A percentile compares a stretch with the other conserved stretches of the same genome.
phyloP scores from a whole-genome alignment of 2,113 vertebrate genomes.

The Bucco capensis region DNA sequence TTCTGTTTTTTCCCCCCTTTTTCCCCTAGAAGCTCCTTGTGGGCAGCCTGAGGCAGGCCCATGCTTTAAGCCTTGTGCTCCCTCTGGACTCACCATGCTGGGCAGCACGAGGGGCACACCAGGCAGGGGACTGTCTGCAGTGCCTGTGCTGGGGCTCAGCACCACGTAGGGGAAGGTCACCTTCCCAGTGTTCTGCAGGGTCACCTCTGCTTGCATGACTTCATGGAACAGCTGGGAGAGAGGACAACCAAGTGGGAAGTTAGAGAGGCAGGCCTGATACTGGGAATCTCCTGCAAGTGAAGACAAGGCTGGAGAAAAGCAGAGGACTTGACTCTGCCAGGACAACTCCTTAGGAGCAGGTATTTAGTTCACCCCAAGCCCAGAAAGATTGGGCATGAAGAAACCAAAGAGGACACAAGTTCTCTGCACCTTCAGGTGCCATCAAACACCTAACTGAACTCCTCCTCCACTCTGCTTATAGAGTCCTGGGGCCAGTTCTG shows the following conservation, averaged over 20 bases:
- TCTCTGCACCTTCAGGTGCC: not conserved
- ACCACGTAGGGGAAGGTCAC: constrained; percentile 77
- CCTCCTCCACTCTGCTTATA: too few species aligned
- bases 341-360: not conserved
- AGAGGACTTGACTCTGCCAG: not conserved
- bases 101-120: constrained; percentile 77
- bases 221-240: constrained; percentile 74
- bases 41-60: not conserved
- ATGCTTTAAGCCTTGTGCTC: not conserved
- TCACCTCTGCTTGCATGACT: constrained; percentile 67
- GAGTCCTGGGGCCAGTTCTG: too few species aligned
- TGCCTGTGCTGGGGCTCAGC: not conserved
- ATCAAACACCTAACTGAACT: not conserved
- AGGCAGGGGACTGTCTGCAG: constrained; percentile 40
- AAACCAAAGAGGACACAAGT: not conserved
- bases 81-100: constrained; percentile 63
- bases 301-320: not conserved
- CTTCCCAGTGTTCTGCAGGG: constrained; percentile 78
- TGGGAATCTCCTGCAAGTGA: not conserved
- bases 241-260: not conserved
- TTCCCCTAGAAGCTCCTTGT: not conserved
- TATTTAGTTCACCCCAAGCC: too few species aligned
- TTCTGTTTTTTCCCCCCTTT: not conserved
- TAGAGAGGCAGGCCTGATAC: not conserved
- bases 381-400: too few species aligned